Conservation (phyloP, 1,140 invertebrate species). For the Panagrolaimus sp. region DNA sequence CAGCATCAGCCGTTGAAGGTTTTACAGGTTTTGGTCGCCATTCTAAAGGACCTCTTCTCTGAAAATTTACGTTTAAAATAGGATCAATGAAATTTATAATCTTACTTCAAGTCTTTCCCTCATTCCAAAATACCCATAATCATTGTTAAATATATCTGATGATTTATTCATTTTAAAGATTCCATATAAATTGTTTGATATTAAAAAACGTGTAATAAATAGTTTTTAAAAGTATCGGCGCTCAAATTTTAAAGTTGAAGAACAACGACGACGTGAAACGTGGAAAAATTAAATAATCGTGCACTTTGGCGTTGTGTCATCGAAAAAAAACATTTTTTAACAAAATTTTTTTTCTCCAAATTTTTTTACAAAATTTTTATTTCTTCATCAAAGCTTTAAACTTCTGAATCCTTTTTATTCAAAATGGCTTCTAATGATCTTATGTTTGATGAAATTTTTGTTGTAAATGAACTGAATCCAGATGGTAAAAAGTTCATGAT, state of each 20-base stretch:
- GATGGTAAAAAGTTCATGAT: conserved; percentile 91
- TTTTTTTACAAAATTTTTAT: conserved; percentile 61
- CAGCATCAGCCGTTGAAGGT: neutral
- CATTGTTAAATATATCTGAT: neutral
- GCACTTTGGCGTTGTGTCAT: no score
- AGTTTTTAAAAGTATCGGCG: no score
- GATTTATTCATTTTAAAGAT: neutral
- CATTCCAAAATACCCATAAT: conserved; percentile 19
- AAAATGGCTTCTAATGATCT: conserved; percentile 59
- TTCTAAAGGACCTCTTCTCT: neutral
- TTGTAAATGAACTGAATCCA: conserved; percentile 97
- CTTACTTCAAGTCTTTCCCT: conserved; percentile 17
- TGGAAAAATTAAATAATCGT: no score
- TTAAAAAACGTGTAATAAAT: no score
- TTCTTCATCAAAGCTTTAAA: no score
- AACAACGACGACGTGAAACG: no score
- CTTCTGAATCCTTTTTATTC: conserved; percentile 57
- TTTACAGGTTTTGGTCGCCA: neutral
- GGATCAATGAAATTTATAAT: no score
- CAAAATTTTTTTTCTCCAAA: conserved; percentile 39
- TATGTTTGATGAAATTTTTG: conserved; percentile 98
- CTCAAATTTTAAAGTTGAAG: no score
- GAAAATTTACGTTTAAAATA: neutral
- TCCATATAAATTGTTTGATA: no score
- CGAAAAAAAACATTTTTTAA: no score